Evolutionary conservation across 2,888 invertebrate genomes (phyloP), one percentile per base, ranked within the genome.

Genomic region (Cacoxenus indagator): DNA sequence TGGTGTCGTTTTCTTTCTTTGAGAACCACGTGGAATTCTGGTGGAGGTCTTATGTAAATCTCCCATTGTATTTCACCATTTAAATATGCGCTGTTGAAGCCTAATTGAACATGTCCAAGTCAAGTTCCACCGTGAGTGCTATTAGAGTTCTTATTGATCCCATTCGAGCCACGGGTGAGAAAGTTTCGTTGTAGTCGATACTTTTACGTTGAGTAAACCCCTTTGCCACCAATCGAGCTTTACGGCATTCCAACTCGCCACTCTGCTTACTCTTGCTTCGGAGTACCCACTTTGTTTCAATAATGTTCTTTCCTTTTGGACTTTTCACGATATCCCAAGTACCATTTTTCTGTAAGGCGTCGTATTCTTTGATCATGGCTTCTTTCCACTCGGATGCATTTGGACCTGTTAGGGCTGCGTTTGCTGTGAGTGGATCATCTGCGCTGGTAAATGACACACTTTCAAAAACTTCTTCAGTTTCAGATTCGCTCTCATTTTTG

Each of bases 181-280:
- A n/a, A n/a, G n/a, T n/a, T n/a, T n/a, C n/a, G n/a, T n/a, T n/a
- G n/a, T n/a, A n/a, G n/a, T n/a, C n/a, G n/a, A n/a, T 70, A 14
- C 81, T 82, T 26, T 75, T 78, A 65, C 76, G 71, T 66, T 85
- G 84, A 1, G 73, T 75, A 66, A 76, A 84, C 19, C 83, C 84
- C 67, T 78, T 76, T 19, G 82, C 81, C 2, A 84, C 83, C 26
- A 84, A 65, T 45, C 83, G 65, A 1, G 83, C 82, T 66, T 84
- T 85, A 45, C 76, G 72, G 26, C 74, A 72, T 8, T 71, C 70
- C 2, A 78, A 51, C 43, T 70, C 70, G 59, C 80, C 81, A 19
- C 77, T 72, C 26, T 73, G 70, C 54, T 77, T 73, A 37, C 72
- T 76, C 65, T 71, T 48, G 5, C 5, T 31, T 9, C 9, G 5